A percentile compares a stretch with the other conserved stretches of the same genome.
Evolutionary conservation across 2,888 invertebrate species (phyloP).

Genomic region (Eupithecia pulchellata): DNA sequence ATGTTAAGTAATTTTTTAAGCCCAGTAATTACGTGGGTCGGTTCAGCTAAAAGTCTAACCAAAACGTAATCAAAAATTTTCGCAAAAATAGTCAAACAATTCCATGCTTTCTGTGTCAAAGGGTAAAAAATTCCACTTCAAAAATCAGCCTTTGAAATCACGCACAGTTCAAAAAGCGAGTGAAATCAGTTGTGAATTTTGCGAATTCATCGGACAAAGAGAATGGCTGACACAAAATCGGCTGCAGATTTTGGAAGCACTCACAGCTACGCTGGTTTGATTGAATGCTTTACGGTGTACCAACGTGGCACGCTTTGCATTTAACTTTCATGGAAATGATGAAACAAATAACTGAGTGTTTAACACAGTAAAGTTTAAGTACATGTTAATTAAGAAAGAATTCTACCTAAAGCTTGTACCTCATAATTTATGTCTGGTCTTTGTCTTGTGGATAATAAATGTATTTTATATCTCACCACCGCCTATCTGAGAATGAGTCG

Average conservation of each 20-base stretch:
- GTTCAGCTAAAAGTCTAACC: background rate
- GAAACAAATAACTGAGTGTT: background rate
- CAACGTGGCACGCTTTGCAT: background rate
- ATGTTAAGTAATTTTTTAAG: too few relatives aligned
- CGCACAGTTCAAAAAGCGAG: constrained; percentile 18
- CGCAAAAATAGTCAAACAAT: background rate
- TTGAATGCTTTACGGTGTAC: background rate
- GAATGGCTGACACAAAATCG: constrained; percentile 18
- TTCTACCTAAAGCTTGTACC: too few relatives aligned
- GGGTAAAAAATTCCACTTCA: background rate
- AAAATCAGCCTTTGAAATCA: constrained; percentile 6
- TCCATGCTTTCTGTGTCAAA: background rate
- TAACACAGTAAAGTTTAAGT: too few relatives aligned
- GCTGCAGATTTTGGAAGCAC: constrained; percentile 2
- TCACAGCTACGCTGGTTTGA: constrained; percentile 3
- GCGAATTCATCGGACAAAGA: constrained; percentile 17
- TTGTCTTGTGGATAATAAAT: too few relatives aligned
- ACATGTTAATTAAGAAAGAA: too few relatives aligned
- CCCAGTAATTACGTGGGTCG: background rate
- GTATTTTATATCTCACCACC: too few relatives aligned
- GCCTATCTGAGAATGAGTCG: too few relatives aligned
- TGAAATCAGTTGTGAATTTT: constrained; percentile 8
- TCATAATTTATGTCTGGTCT: too few relatives aligned
- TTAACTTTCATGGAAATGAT: background rate
- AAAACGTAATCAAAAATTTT: background rate